Conservation (phyloP, 2,888 invertebrate species). For the Macrosoma leucophasiata region DNA sequence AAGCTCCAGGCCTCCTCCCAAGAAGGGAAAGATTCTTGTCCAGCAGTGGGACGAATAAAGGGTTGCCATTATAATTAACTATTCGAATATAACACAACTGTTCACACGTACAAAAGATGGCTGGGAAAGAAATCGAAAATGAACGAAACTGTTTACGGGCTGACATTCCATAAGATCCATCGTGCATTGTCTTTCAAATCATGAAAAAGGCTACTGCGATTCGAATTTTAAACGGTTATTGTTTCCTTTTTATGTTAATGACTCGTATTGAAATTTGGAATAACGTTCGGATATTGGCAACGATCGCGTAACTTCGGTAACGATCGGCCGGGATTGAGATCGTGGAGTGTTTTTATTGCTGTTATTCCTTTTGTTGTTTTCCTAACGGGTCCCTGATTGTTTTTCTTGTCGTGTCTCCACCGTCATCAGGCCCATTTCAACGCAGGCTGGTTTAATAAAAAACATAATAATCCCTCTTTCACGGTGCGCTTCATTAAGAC, state of each 20-base stretch:
- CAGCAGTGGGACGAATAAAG: too few species aligned
- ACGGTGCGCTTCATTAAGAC: constrained; percentile 62
- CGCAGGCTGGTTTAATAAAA: constrained; percentile 48
- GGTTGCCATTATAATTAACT: constrained; percentile 18
- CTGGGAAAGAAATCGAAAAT: too few species aligned
- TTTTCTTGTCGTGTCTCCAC: constrained; percentile 38
- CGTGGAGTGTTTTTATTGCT: constrained; percentile 53
- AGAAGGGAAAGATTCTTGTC: too few species aligned
- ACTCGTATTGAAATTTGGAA: constrained; percentile 62
- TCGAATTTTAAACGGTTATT: constrained; percentile 72
- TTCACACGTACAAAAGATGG: constrained; percentile 18
- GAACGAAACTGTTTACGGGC: too few species aligned
- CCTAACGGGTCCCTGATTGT: constrained; percentile 47
- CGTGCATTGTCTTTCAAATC: too few species aligned
- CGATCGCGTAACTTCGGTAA: constrained; percentile 54
- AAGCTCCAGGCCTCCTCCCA: too few species aligned
- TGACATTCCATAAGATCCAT: too few species aligned
- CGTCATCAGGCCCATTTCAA: constrained; percentile 29
- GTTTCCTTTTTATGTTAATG: constrained; percentile 74
- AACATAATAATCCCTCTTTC: constrained; percentile 52
- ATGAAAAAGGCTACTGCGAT: constrained; percentile 62
- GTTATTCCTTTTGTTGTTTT: constrained; percentile 52
- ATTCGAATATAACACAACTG: constrained; percentile 23
- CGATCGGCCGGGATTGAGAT: constrained; percentile 56
- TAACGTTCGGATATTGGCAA: constrained; percentile 49